Evolutionary conservation across 2,797 vertebrate species (phyloP).

Genomic region (Sebastes hubbsi): DNA sequence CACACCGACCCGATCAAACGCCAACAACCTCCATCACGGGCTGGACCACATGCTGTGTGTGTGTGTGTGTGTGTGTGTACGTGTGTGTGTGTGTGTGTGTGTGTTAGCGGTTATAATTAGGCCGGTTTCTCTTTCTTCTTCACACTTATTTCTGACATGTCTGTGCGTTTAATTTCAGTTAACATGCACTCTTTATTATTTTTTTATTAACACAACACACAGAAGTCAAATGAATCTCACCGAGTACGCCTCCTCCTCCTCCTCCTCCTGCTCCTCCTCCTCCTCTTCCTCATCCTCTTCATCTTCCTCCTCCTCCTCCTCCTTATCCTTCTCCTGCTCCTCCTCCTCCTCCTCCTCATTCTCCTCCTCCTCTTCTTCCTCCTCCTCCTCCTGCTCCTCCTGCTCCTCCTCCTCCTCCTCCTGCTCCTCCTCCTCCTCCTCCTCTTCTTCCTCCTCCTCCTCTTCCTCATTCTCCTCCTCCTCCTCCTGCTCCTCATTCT

Average conservation of each 20-base stretch:
- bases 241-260: not conserved
- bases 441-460: fast-evolving
- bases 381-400: no score
- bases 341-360: fast-evolving
- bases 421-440: no score
- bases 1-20: slow-evolving; percentile 3
- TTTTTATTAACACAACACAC: not conserved
- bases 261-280: not conserved
- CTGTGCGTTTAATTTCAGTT: not conserved
- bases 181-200: not conserved
- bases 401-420: fast-evolving
- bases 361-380: no score
- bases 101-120: no score
- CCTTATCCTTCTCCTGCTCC: fast-evolving
- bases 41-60: not conserved
- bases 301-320: fast-evolving
- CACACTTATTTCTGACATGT: not conserved
- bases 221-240: not conserved
- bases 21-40: not conserved
- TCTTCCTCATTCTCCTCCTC: fast-evolving
- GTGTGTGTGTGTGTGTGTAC: not conserved
- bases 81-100: not conserved
- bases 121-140: not conserved
- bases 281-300: fast-evolving
- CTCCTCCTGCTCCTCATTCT: not conserved